phyloP scores from a whole-genome alignment of 1,140 invertebrate species.

The Pararge aegeria region DNA sequence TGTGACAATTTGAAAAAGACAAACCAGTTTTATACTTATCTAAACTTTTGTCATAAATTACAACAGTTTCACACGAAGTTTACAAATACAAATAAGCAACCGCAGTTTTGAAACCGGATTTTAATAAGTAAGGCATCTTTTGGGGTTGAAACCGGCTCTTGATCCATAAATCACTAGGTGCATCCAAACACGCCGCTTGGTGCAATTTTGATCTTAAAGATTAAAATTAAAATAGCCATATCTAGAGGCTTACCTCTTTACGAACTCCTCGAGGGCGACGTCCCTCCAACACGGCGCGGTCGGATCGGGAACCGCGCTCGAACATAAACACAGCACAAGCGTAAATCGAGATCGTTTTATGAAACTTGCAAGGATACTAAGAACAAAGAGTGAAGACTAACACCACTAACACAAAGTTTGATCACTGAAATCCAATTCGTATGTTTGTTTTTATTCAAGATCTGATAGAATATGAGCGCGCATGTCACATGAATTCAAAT shows the following conservation, averaged over 20 bases:
- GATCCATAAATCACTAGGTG: neutral
- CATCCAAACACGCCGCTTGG: neutral
- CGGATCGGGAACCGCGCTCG: slow-evolving; percentile 57
- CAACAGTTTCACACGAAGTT: neutral
- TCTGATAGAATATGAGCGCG: slow-evolving; percentile 55
- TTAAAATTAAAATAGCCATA: slow-evolving; percentile 49
- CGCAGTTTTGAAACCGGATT: slow-evolving; percentile 43
- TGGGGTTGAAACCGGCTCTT: slow-evolving; percentile 28
- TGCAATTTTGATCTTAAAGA: slow-evolving; percentile 11
- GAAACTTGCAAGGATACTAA: slow-evolving; percentile 33
- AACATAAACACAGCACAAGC: slow-evolving; percentile 77
- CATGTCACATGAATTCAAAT: slow-evolving; percentile 61
- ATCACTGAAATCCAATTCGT: slow-evolving; percentile 68
- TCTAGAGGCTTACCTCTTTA: slow-evolving; percentile 50
- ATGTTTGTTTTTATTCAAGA: slow-evolving; percentile 68
- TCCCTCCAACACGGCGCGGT: slow-evolving; percentile 69
- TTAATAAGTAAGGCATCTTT: slow-evolving; percentile 33
- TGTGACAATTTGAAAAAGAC: neutral
- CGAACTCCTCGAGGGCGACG: slow-evolving; percentile 70
- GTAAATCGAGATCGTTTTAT: slow-evolving; percentile 52
- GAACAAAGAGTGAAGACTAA: slow-evolving; percentile 32
- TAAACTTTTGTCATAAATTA: neutral
- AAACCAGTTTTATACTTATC: neutral
- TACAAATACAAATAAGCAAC: slow-evolving; percentile 6
- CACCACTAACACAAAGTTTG: slow-evolving; percentile 56